phyloP scores from a whole-genome alignment of 2,113 vertebrate species.

The Podiceps cristatus region DNA sequence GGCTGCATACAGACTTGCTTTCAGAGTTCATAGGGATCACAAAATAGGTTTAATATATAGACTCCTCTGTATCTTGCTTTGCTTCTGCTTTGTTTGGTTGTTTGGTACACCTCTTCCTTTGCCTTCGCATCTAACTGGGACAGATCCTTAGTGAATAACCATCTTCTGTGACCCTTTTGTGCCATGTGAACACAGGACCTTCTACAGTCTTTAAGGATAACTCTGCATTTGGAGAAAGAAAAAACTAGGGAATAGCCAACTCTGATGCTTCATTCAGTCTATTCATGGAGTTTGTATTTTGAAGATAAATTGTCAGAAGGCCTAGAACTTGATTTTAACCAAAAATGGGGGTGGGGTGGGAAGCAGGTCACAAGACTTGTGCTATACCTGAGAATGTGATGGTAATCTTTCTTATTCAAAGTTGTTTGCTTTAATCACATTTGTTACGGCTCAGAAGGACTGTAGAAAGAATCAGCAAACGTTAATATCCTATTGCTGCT shows the following conservation, averaged over 20 bases:
- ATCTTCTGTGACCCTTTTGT: neutral
- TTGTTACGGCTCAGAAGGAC: neutral
- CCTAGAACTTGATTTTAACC: neutral
- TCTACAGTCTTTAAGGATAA: neutral
- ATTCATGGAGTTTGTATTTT: neutral
- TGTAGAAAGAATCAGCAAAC: neutral
- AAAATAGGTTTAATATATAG: neutral
- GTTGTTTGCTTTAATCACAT: neutral
- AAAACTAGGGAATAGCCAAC: neutral
- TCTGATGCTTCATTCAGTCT: neutral
- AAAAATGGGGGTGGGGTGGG: too few species aligned
- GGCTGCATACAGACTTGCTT: neutral
- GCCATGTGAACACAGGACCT: neutral
- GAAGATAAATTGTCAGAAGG: neutral
- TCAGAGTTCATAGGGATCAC: neutral
- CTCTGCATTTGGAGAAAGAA: neutral
- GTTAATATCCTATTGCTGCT: neutral
- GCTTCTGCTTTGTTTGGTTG: neutral
- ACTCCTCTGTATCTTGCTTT: neutral
- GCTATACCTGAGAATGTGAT: neutral
- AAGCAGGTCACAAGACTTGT: neutral
- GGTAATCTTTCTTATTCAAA: neutral
- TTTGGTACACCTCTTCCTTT: accelerated
- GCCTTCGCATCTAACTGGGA: neutral
- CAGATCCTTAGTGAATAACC: neutral